Percentiles rank a stretch among this genome's conserved stretches.
phyloP scores from a whole-genome alignment of 2,113 vertebrate genomes.

The Danionella cerebrum region DNA sequence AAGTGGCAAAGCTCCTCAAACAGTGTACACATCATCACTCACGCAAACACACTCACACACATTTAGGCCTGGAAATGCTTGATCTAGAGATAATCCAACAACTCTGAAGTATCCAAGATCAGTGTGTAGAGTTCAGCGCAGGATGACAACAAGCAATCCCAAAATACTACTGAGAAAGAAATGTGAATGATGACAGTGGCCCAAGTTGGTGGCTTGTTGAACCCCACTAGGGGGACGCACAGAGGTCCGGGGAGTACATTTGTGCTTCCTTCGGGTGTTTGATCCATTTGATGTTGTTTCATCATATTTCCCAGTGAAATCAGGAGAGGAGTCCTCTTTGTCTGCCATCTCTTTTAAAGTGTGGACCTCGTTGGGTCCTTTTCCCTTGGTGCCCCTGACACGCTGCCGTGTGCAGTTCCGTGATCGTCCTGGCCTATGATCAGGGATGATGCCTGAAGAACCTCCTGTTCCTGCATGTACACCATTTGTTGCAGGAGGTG shows the following conservation, averaged over 20 bases:
- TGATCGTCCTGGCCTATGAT: constrained; percentile 66
- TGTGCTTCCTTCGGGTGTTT: constrained; percentile 82
- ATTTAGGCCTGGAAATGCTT: constrained; percentile 60
- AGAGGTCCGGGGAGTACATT: constrained; percentile 84
- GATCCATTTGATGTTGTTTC: constrained; percentile 64
- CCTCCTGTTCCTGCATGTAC: constrained; percentile 68
- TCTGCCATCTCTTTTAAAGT: constrained; percentile 65
- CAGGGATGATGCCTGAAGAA: constrained; percentile 65
- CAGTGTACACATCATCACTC: constrained; percentile 45
- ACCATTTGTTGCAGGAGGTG: constrained; percentile 57
- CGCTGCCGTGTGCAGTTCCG: constrained; percentile 81
- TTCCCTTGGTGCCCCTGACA: constrained; percentile 63
- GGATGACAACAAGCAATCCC: constrained; percentile 62
- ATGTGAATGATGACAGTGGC: constrained; percentile 49
- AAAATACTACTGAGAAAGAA: constrained; percentile 56
- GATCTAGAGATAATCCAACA: constrained; percentile 63
- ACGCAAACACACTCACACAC: constrained; percentile 45
- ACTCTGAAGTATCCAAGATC: constrained; percentile 38
- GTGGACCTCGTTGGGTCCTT: constrained; percentile 75
- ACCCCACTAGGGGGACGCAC: constrained; percentile 88
- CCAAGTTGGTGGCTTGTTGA: constrained; percentile 77
- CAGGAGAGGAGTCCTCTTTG: constrained; percentile 72
- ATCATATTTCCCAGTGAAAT: constrained; percentile 68
- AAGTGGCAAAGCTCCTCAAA: constrained; percentile 62
- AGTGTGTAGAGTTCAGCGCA: constrained; percentile 78